These are phyloP conservation scores for Lasioglossum leucozonium DNA, from an alignment of 2,888 invertebrate species.

Conservation along the genomic window DNA sequence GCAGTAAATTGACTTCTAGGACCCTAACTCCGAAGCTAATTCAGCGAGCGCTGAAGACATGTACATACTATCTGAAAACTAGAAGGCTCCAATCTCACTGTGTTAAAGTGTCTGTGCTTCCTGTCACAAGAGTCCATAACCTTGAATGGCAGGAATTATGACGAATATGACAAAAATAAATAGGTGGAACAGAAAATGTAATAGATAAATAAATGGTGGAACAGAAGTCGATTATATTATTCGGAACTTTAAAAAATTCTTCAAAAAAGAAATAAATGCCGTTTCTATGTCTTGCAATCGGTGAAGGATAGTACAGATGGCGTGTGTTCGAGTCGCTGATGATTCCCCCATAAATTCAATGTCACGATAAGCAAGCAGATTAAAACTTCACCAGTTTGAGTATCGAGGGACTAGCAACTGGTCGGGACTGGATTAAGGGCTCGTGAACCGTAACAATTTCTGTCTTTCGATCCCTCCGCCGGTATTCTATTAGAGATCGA, in stretches of 20 bases:
- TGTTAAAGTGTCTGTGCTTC: no score
- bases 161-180: no score
- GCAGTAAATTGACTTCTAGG: background rate
- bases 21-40: background rate
- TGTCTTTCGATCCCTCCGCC: background rate
- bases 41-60: background rate
- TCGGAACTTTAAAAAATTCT: background rate
- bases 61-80: background rate
- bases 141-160: no score
- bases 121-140: no score
- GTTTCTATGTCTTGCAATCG: no score
- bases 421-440: background rate
- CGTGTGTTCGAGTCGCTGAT: background rate
- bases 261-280: background rate
- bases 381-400: background rate
- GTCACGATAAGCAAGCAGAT: background rate
- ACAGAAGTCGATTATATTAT: background rate
- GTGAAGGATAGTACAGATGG: background rate
- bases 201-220: no score
- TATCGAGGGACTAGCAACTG: background rate
- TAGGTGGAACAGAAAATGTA: no score
- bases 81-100: background rate
- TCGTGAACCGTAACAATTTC: constrained; percentile 4
- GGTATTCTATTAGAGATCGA: constrained; percentile 28
- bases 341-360: background rate